phyloP scores from a whole-genome alignment of 2,113 vertebrate species.

The Tachysurus vachellii region DNA sequence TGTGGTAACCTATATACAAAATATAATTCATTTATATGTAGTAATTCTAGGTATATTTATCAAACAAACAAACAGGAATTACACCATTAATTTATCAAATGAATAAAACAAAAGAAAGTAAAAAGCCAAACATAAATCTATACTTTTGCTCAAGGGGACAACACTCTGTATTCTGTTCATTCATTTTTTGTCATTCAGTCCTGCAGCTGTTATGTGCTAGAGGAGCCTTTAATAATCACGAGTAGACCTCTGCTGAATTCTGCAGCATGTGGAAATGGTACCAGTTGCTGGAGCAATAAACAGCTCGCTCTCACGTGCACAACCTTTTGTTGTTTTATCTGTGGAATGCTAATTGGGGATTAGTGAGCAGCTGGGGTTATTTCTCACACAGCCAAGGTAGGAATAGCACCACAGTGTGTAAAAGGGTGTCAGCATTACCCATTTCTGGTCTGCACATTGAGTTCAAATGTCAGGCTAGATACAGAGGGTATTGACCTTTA shows the following conservation, averaged over 20 bases:
- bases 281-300: conserved; percentile 61
- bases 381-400: conserved; percentile 60
- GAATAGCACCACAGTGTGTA: conserved; percentile 65
- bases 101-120: background rate
- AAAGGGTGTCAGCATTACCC: conserved; percentile 43
- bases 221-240: conserved; percentile 62
- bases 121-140: background rate
- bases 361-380: conserved; percentile 59
- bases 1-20: background rate
- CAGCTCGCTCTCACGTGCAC: conserved; percentile 30
- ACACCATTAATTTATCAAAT: background rate
- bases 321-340: conserved; percentile 61
- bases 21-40: background rate
- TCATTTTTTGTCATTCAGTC: conserved; percentile 46
- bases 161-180: conserved; percentile 30
- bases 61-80: background rate
- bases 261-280: conserved; percentile 52
- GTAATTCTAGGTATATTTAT: background rate
- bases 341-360: conserved; percentile 73
- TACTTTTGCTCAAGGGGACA: conserved; percentile 38
- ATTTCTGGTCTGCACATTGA: conserved; percentile 50
- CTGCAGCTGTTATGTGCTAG: conserved; percentile 66
- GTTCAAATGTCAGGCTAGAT: conserved; percentile 30
- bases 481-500: conserved; percentile 32
- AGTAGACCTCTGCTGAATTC: conserved; percentile 56